Conservation (phyloP, 2,888 invertebrate species). For the Dryobotodes eremita region DNA sequence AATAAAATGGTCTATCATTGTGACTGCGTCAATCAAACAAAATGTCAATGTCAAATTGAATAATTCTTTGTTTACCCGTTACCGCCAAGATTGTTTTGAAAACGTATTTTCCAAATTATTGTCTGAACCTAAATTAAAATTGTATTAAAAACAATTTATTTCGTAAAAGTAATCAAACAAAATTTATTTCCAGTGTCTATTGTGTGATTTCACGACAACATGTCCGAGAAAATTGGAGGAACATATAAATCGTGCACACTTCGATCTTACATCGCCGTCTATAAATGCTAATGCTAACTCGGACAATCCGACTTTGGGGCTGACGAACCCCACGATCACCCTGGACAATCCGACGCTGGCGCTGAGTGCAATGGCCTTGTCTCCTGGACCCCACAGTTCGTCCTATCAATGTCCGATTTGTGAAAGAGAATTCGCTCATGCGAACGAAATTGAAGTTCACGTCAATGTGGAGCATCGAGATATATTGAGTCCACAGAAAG, state of each 20-base stretch:
- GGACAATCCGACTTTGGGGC: constrained; percentile 79
- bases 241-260: constrained; percentile 96
- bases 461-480: constrained; percentile 96
- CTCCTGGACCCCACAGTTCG: constrained; percentile 86
- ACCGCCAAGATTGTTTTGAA: constrained; percentile 52
- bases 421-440: constrained; percentile 93
- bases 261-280: constrained; percentile 95
- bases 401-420: constrained; percentile 95
- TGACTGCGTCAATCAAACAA: constrained; percentile 7
- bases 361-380: constrained; percentile 85
- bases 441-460: constrained; percentile 95
- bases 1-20: constrained; percentile 2
- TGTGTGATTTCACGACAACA: constrained; percentile 94
- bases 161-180: background rate
- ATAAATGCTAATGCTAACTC: constrained; percentile 86
- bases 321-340: constrained; percentile 81
- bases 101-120: constrained; percentile 25
- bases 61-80: constrained; percentile 19
- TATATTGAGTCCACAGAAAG: constrained; percentile 93
- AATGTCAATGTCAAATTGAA: constrained; percentile 41
- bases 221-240: constrained; percentile 94
- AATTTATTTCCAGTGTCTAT: constrained; percentile 91
- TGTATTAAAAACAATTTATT: constrained; percentile 1
- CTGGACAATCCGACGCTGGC: constrained; percentile 80
- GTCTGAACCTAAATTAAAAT: constrained; percentile 39